Evolutionary conservation across 1,140 invertebrate genomes (phyloP).

Genomic region (Aphelenchoides fujianensis): DNA sequence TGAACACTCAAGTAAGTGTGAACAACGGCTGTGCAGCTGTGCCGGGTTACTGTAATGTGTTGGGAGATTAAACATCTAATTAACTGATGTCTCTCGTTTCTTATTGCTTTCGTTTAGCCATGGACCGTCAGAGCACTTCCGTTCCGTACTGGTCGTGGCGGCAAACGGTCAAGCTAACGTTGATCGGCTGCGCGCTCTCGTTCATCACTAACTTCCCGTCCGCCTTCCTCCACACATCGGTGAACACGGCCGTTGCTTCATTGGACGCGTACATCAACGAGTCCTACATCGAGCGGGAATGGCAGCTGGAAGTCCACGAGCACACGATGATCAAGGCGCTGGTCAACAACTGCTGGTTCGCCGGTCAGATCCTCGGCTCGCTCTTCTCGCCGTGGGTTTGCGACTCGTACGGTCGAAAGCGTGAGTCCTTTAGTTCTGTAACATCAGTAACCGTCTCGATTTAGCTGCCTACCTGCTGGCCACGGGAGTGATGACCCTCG

Average conservation of each 20-base stretch:
- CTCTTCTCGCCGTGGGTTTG: constrained; percentile 51
- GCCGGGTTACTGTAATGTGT: no score
- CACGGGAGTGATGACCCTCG: constrained; percentile 53
- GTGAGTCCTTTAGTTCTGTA: constrained; percentile 32
- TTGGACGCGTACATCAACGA: constrained; percentile 92
- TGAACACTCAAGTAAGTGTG: no score
- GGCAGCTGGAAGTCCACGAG: constrained; percentile 76
- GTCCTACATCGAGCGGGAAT: constrained; percentile 79
- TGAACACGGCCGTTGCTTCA: constrained; percentile 73
- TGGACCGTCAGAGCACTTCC: no score
- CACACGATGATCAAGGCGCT: no score
- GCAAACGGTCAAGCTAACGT: constrained; percentile 41
- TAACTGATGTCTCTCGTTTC: no score
- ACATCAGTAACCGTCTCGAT: neutral
- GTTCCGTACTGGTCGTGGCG: neutral
- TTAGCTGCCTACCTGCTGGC: constrained; percentile 55
- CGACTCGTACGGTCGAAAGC: constrained; percentile 55
- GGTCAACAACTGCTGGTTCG: constrained; percentile 60
- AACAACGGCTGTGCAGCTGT: no score
- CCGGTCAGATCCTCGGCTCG: constrained; percentile 53
- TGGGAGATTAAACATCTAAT: no score
- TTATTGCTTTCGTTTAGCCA: no score
- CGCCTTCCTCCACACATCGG: constrained; percentile 34
- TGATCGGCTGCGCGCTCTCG: constrained; percentile 50
- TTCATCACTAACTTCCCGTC: constrained; percentile 58